phyloP scores from a whole-genome alignment of 1,140 invertebrate genomes.

The Papilio dardanus region DNA sequence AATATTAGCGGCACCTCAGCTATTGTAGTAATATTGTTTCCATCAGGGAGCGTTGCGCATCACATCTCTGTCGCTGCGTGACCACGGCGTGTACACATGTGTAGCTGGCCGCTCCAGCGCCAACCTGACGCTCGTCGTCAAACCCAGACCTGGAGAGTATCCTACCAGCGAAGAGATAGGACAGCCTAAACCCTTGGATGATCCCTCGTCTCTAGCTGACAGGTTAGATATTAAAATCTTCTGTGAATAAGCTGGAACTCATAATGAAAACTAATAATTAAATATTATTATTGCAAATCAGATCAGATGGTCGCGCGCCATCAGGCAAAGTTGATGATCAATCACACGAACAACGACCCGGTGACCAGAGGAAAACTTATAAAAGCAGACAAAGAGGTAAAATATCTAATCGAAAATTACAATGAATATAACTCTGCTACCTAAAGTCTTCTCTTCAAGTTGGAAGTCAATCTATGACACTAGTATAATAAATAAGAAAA shows the following conservation, averaged over 20 bases:
- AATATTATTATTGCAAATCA: conserved; percentile 50
- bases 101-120: conserved; percentile 89
- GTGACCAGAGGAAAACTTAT: conserved; percentile 77
- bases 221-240: conserved; percentile 50
- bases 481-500: too few relatives aligned
- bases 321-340: conserved; percentile 83
- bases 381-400: conserved; percentile 73
- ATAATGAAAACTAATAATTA: too few relatives aligned
- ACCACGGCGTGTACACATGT: conserved; percentile 93
- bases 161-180: conserved; percentile 90
- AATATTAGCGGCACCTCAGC: too few relatives aligned
- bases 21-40: neutral
- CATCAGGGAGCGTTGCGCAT: conserved; percentile 90
- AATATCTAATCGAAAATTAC: too few relatives aligned
- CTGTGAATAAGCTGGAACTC: too few relatives aligned
- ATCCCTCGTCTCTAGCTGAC: conserved; percentile 72
- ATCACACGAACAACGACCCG: conserved; percentile 84
- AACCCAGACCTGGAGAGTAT: conserved; percentile 89
- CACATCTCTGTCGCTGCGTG: conserved; percentile 87
- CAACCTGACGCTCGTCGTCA: conserved; percentile 88
- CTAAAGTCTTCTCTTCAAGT: too few relatives aligned
- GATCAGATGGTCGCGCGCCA: conserved; percentile 75
- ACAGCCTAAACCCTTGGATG: conserved; percentile 73
- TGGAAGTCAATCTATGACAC: too few relatives aligned
- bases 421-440: too few relatives aligned